These are phyloP conservation scores for Trachemys scripta DNA, from an alignment of 2,113 vertebrate species.

Conservation along the genomic window DNA sequence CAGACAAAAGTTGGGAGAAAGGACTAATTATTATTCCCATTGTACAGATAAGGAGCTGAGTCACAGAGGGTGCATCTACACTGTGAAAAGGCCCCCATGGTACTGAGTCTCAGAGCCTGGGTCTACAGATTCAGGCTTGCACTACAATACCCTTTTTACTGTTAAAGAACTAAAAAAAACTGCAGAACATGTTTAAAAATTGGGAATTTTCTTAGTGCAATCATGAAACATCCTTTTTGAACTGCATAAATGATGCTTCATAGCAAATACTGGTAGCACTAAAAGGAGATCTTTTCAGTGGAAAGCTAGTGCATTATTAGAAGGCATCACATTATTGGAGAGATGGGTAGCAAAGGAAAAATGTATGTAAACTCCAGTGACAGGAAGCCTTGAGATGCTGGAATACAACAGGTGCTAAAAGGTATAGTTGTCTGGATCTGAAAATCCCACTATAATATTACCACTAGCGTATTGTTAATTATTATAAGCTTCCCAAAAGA, in stretches of 20 bases:
- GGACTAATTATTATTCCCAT: background rate
- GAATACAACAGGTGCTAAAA: background rate
- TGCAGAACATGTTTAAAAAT: background rate
- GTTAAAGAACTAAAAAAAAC: background rate
- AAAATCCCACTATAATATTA: background rate
- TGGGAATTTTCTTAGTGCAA: constrained; percentile 6
- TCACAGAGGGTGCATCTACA: background rate
- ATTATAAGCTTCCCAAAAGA: background rate
- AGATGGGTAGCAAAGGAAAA: background rate
- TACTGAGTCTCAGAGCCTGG: no score
- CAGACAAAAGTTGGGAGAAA: background rate
- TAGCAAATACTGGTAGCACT: constrained; percentile 13
- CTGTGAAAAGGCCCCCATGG: no score
- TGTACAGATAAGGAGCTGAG: background rate
- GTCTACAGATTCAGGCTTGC: no score
- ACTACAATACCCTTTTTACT: background rate
- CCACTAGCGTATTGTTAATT: background rate
- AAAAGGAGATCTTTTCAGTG: background rate
- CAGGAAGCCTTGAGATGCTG: background rate
- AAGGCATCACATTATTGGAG: background rate
- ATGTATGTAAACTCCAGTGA: background rate
- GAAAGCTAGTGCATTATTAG: background rate
- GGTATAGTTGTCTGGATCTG: background rate
- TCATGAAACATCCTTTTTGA: background rate
- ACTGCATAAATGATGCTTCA: background rate